phyloP scores from a whole-genome alignment of 1,140 invertebrate species.

The Euura lappo region DNA sequence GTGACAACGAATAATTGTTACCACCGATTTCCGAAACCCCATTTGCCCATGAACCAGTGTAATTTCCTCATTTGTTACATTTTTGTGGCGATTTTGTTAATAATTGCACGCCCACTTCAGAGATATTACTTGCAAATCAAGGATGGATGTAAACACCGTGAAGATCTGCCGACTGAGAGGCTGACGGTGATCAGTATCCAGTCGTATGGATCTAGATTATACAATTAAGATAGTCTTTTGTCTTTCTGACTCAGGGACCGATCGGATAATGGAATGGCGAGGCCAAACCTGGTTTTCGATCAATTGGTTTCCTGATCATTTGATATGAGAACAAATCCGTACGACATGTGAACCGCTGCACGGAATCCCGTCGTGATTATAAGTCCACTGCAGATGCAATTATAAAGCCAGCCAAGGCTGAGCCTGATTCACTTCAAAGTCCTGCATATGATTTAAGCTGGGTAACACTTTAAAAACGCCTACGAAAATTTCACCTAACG shows the following conservation, averaged over 20 bases:
- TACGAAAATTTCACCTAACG: background rate
- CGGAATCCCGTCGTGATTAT: constrained; percentile 3
- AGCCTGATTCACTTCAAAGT: background rate
- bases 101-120: too few species aligned
- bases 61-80: too few species aligned
- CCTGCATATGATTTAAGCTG: background rate
- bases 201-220: background rate
- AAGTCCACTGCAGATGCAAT: background rate
- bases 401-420: background rate
- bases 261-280: constrained; percentile 5
- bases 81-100: too few species aligned
- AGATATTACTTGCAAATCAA: too few species aligned
- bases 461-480: background rate
- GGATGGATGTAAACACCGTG: too few species aligned
- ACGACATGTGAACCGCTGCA: background rate
- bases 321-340: background rate
- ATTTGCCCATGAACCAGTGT: background rate
- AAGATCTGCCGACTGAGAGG: too few species aligned
- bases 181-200: background rate
- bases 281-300: background rate
- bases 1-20: constrained; percentile 2
- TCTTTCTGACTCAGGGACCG: background rate
- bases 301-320: constrained; percentile 1
- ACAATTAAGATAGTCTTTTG: background rate
- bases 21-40: background rate